Conservation (phyloP, 2,797 vertebrate genomes). For the Lepilemur septentrionalis region DNA sequence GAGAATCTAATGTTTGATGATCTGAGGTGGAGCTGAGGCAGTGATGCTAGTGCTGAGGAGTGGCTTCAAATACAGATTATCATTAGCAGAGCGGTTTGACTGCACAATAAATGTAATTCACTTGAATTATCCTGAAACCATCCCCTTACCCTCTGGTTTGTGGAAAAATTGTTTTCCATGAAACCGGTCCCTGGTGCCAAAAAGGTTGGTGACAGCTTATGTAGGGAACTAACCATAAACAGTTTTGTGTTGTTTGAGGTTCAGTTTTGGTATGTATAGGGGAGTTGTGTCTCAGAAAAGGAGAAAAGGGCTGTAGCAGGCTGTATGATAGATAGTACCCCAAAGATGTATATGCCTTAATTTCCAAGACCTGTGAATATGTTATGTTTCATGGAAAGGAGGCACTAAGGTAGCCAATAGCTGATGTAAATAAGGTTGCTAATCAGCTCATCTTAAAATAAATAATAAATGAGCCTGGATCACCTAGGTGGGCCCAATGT, state of each 20-base stretch:
- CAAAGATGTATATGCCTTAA: not conserved
- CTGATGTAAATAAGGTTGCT: not conserved
- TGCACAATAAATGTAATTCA: no score
- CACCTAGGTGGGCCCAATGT: not conserved
- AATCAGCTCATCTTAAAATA: not conserved
- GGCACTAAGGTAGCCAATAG: not conserved
- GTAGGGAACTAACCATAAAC: not conserved
- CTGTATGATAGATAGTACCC: not conserved
- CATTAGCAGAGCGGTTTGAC: no score
- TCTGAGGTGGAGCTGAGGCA: no score
- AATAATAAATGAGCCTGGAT: not conserved
- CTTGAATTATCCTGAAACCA: no score
- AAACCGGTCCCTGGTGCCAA: no score
- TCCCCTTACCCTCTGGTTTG: no score
- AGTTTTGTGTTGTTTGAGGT: not conserved
- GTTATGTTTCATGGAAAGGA: not conserved
- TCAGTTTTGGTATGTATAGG: not conserved
- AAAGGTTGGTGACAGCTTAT: no score
- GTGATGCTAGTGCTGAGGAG: no score
- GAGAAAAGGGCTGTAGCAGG: not conserved
- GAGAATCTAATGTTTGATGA: no score
- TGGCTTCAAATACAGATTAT: no score
- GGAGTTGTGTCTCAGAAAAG: not conserved
- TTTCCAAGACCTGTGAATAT: not conserved
- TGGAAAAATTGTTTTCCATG: no score